Evolutionary conservation across 2,797 vertebrate genomes (phyloP), one percentile per base, ranked within the genome.

Genomic region (Thaleichthys pacificus): DNA sequence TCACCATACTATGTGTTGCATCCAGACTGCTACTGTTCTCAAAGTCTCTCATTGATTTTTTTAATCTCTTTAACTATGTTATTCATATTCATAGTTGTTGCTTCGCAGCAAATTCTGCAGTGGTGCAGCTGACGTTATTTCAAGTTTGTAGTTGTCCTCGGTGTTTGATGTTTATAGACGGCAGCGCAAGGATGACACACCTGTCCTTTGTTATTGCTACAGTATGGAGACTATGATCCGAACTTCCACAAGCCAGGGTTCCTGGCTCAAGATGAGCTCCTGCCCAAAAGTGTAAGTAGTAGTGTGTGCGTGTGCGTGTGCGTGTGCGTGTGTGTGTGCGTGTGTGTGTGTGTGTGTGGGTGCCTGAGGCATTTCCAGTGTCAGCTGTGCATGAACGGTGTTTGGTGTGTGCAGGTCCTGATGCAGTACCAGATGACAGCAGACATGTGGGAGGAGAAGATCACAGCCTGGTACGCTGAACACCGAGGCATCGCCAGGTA

Each of bases 391-490:
- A 7, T 81, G 7, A 68, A 9, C 47, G 0, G 90, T 89, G 35
- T 32, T n/a, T 62, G 21, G 35, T n/a, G 38, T 61, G 42, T 76
- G 24, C 70, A 95, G 94, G 94, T 95, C 68, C 87, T 95, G 71
- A 92, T 92, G 93, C 96, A 96, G 76, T 98, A 97, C 82, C 96
- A 98, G 88, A 95, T 98, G 95, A 98, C 96, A 68, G 91, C 95
- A 63, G 95, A 96, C 86, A 98, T 97, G 97, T 98, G 97, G 97
- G 96, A 98, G 81, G 96, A 97, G 80, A 97, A 96, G 86, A 97
- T 98, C 80, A 97, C 95, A 8, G 95, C 96, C 69, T 97, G 96
- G 95, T 96, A 98, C 65, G 95, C 96, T 62, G 95, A 96, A 73
- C 96, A 98, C 89, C 91, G 95, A 88, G 96, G 95, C n/a, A 96